These are phyloP conservation scores for Monochamus saltuarius DNA, from an alignment of 1,140 invertebrate species.

Conservation along the genomic window DNA sequence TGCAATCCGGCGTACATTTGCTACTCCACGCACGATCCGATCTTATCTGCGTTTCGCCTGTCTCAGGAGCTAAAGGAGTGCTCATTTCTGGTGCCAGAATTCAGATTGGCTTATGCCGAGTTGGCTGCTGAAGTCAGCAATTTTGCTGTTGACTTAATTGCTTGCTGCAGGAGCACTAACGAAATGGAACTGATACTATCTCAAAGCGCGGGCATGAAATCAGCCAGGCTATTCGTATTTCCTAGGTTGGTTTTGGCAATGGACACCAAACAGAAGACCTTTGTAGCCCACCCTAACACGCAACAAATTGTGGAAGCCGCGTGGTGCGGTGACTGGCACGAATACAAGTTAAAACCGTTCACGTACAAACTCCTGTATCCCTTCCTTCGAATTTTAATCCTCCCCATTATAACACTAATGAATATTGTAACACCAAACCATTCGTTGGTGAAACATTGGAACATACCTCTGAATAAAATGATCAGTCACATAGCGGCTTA, in stretches of 20 bases:
- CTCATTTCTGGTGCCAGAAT: conserved; percentile 57
- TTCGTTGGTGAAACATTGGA: conserved; percentile 50
- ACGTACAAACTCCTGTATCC: conserved; percentile 46
- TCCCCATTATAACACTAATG: conserved; percentile 55
- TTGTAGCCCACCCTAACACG: conserved; percentile 73
- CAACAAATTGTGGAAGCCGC: conserved; percentile 59
- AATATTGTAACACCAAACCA: conserved; percentile 52
- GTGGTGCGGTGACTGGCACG: conserved; percentile 60
- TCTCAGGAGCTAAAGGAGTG: conserved; percentile 57
- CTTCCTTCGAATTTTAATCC: conserved; percentile 50
- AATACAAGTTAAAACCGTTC: conserved; percentile 55
- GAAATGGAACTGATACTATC: conserved; percentile 70
- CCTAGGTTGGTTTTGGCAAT: conserved; percentile 64
- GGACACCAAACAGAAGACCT: conserved; percentile 71
- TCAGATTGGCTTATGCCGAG: conserved; percentile 59
- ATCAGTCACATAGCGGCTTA: conserved; percentile 63
- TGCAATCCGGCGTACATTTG: conserved; percentile 68
- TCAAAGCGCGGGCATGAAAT: conserved; percentile 51
- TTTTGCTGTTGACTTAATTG: conserved; percentile 66
- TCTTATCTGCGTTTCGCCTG: conserved; percentile 64
- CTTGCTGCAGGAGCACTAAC: conserved; percentile 62
- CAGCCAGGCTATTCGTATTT: conserved; percentile 29
- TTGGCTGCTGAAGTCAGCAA: conserved; percentile 58
- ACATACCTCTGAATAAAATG: conserved; percentile 60
- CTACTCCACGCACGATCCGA: conserved; percentile 64